Evolutionary conservation across 2,888 invertebrate genomes (phyloP).

Genomic region (Myopa testacea): DNA sequence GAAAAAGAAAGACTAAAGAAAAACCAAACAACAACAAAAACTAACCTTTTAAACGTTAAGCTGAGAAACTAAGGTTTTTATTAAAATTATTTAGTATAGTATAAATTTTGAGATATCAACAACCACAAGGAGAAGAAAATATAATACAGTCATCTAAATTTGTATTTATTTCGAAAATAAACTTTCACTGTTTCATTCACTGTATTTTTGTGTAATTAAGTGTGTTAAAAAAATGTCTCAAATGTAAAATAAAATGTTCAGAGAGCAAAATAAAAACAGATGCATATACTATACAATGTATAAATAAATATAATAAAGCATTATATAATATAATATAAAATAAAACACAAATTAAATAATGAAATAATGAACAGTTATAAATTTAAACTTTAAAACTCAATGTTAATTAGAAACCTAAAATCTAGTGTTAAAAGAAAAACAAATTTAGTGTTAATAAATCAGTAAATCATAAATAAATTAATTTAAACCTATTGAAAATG

Average conservation of each 20-base stretch:
- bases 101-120: slow-evolving; percentile 2
- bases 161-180: neutral
- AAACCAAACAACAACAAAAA: slow-evolving; percentile 41
- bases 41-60: slow-evolving; percentile 38
- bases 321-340: neutral
- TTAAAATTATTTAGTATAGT: slow-evolving; percentile 8
- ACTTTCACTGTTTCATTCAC: neutral
- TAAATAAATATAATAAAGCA: slow-evolving; percentile 24
- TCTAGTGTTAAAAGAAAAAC: no score
- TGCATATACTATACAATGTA: slow-evolving; percentile 11
- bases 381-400: no score
- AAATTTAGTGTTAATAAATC: no score
- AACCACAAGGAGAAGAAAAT: neutral
- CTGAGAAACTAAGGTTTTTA: slow-evolving; percentile 30
- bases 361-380: neutral
- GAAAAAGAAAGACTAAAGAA: slow-evolving; percentile 64
- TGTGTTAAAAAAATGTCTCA: neutral
- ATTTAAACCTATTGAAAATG: no score
- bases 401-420: no score
- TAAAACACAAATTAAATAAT: slow-evolving; percentile 1
- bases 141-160: neutral
- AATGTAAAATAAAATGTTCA: no score
- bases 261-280: neutral
- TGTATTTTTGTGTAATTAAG: slow-evolving; percentile 5
- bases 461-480: no score